phyloP scores from a whole-genome alignment of 2,888 invertebrate genomes.

The Unio delphinus region DNA sequence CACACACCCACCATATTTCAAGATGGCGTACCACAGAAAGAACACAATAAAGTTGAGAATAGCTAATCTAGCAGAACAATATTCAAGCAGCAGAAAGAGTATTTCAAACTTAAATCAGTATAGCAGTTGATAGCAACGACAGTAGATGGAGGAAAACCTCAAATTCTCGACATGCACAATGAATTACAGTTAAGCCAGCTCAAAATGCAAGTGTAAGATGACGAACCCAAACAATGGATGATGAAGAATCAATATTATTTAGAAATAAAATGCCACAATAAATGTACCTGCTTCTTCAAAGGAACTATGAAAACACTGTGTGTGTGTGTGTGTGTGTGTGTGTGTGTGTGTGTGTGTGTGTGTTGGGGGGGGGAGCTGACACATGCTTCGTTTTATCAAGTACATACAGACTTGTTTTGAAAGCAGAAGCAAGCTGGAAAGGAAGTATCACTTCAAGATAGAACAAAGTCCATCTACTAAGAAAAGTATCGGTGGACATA shows the following conservation, averaged over 20 bases:
- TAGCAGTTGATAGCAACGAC: too few relatives aligned
- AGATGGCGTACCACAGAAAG: too few relatives aligned
- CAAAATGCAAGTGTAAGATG: constrained; percentile 1
- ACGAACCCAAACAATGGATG: not conserved
- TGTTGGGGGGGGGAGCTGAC: too few relatives aligned
- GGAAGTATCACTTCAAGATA: constrained; percentile 15
- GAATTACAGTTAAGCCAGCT: too few relatives aligned
- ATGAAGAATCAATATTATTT: constrained; percentile 2
- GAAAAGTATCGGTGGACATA: constrained; percentile 19
- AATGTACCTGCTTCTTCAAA: constrained; percentile 8
- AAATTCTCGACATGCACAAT: not conserved
- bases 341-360: too few relatives aligned
- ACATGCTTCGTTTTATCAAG: not conserved
- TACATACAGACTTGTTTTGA: constrained; percentile 15
- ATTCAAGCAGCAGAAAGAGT: too few relatives aligned
- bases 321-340: too few relatives aligned
- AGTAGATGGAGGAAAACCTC: not conserved
- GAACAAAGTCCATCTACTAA: constrained; percentile 13
- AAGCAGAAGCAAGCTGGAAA: constrained; percentile 10
- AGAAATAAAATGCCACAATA: constrained; percentile 1
- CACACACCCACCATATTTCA: too few relatives aligned
- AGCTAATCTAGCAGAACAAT: too few relatives aligned
- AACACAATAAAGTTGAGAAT: too few relatives aligned
- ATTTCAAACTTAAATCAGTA: too few relatives aligned
- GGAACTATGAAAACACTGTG: constrained; percentile 5